phyloP scores from a whole-genome alignment of 2,888 invertebrate genomes.

The Platycheirus rosarum region DNA sequence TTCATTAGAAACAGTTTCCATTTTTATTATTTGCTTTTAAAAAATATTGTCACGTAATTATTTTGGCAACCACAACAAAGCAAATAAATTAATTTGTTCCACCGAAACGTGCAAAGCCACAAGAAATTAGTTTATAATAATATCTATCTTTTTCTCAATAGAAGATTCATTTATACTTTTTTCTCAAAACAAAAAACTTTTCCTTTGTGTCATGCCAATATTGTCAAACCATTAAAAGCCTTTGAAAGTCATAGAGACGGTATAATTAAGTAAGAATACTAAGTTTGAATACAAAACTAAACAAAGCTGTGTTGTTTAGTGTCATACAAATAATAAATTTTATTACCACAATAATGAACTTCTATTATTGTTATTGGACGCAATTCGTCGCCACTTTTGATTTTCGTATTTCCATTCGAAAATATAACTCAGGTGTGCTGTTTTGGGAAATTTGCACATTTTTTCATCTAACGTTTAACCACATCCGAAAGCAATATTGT shows the following conservation, averaged over 20 bases:
- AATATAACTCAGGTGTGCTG: constrained; percentile 36
- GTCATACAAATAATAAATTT: constrained; percentile 21
- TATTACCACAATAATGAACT: constrained; percentile 19
- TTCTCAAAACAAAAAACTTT: not conserved
- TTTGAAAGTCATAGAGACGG: not conserved
- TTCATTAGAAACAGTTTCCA: constrained; percentile 25
- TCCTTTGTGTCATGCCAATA: not conserved
- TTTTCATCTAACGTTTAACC: constrained; percentile 34
- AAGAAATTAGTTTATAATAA: constrained; percentile 9
- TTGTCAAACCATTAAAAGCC: not conserved
- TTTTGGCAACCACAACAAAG: constrained; percentile 22
- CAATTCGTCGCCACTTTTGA: not conserved
- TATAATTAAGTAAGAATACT: constrained; percentile 16
- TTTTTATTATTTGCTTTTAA: not conserved
- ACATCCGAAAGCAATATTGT: constrained; percentile 65
- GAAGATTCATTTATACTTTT: not conserved
- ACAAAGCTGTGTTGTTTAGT: not conserved
- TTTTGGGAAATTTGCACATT: constrained; percentile 35
- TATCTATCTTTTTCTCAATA: constrained; percentile 38
- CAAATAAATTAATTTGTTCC: constrained; percentile 28
- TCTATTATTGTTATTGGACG: constrained; percentile 15
- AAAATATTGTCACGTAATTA: constrained; percentile 45
- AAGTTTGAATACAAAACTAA: constrained; percentile 17
- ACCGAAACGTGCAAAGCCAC: constrained; percentile 33
- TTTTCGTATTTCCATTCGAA: constrained; percentile 17